Evolutionary conservation across 2,113 vertebrate genomes (phyloP).

Genomic region (Nesogale talazaci): DNA sequence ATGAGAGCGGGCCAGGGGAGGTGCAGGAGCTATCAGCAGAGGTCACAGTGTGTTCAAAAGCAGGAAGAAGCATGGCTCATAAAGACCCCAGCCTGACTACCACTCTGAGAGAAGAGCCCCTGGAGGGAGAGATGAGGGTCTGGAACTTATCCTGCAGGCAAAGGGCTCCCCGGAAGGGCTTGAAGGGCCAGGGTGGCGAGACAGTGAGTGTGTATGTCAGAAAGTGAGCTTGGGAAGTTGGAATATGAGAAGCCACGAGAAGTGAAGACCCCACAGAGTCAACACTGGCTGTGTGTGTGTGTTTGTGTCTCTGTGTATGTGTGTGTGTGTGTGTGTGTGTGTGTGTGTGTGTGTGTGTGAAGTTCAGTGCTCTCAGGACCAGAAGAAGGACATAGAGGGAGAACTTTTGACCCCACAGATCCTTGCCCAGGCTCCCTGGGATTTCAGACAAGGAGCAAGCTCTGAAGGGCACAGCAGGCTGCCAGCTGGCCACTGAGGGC

Average conservation of each 20-base stretch:
- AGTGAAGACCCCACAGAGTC: too few relatives aligned
- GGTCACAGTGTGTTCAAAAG: background rate
- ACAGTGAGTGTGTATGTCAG: fast-evolving
- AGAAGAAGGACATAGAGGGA: background rate
- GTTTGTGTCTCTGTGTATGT: too few relatives aligned
- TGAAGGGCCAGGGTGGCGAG: fast-evolving
- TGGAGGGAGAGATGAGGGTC: fast-evolving
- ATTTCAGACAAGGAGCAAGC: fast-evolving
- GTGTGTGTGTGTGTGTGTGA: background rate
- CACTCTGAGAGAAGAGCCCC: fast-evolving
- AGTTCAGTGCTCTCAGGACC: background rate
- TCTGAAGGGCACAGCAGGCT: background rate
- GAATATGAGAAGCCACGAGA: background rate
- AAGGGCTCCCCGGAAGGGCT: fast-evolving
- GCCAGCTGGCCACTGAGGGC: background rate
- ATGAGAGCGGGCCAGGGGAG: fast-evolving
- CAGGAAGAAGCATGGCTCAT: fast-evolving
- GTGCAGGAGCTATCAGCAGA: fast-evolving
- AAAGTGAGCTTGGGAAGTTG: background rate
- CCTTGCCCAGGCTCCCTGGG: fast-evolving
- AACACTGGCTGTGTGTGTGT: too few relatives aligned
- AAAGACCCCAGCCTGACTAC: background rate
- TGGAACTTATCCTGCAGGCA: background rate
- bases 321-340: too few relatives aligned
- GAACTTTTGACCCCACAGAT: fast-evolving